These are phyloP conservation scores for Euclidia mi DNA, from an alignment of 2,888 invertebrate species.

Conservation along the genomic window DNA sequence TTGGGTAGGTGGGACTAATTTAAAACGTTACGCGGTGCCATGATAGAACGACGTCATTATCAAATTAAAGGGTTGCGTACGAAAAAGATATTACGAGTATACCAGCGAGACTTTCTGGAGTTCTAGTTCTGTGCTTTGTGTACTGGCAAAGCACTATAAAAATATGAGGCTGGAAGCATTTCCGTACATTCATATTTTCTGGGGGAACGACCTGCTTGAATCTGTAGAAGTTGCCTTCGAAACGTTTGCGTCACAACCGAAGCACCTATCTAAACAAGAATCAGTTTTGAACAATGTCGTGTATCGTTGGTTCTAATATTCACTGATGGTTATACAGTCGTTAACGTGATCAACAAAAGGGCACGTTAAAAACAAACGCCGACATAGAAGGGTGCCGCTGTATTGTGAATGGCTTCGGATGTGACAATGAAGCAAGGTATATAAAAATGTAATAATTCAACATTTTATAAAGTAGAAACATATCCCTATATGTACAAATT, in stretches of 20 bases:
- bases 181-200: too few relatives aligned
- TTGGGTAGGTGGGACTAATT: constrained; percentile 71
- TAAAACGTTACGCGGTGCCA: constrained; percentile 60
- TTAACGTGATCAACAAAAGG: constrained; percentile 2
- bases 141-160: too few relatives aligned
- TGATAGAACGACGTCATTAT: constrained; percentile 67
- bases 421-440: too few relatives aligned
- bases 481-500: too few relatives aligned
- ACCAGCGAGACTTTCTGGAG: constrained; percentile 48
- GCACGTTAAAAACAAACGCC: background rate
- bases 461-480: too few relatives aligned
- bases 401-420: too few relatives aligned
- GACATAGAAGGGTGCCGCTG: background rate
- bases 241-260: background rate
- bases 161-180: too few relatives aligned
- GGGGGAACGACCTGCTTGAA: too few relatives aligned
- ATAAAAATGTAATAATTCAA: too few relatives aligned
- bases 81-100: constrained; percentile 62
- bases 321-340: background rate
- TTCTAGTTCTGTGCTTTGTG: too few relatives aligned
- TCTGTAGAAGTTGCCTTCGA: constrained; percentile 4
- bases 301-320: background rate
- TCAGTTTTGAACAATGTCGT: constrained; percentile 1
- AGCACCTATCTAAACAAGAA: background rate
- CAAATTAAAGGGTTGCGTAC: constrained; percentile 58